Evolutionary conservation across 2,888 invertebrate genomes (phyloP), one percentile per base, ranked within the genome.

Genomic region (Malthinus seriepunctatus): DNA sequence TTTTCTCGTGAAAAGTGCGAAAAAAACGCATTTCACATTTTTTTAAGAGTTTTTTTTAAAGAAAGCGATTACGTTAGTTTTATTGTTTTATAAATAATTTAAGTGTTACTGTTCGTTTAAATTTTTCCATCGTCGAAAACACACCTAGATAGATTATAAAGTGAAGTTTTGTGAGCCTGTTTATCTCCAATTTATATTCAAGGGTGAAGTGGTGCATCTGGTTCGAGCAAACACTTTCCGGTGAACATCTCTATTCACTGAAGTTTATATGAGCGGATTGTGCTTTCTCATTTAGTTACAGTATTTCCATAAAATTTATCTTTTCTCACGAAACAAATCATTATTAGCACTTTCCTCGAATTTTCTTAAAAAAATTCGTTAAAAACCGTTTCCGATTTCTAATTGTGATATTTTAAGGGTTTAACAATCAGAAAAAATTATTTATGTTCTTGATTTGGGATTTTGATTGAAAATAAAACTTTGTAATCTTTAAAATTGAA

Each of bases 151-250:
- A 60, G 60, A 60, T 60, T 60, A 60, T 60, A 60, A 60, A 60
- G 60, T 48, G 55, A 60, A 60, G 60, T 60, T 60, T 56, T 55
- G 55, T 60, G 60, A 60, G 60, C 53, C 63, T 59, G 60, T 52
- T 63, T 63, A 63, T 63, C 63, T 56, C 60, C 60, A 63, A 63
- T 63, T 60, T 63, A 63, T 63, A 63, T 63, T 63, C 63, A 63
- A 63, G 60, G 55, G 57, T 60, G 63, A 63, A 60, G 60, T 57
- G 55, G 63, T 60, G 60, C 63, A 57, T 60, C 63, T 57, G 60
- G 57, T 46, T 60, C 57, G 56, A 51, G 59, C 52, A 60, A 60
- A 60, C 60, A 53, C 56, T 60, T 56, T 60, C 56, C 55, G 51
- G 60, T 45, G 60, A 60, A 60, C 60, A 54, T 60, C 60, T 60